Conservation (phyloP, 2,113 vertebrate genomes). For the Elgaria multicarinata region DNA sequence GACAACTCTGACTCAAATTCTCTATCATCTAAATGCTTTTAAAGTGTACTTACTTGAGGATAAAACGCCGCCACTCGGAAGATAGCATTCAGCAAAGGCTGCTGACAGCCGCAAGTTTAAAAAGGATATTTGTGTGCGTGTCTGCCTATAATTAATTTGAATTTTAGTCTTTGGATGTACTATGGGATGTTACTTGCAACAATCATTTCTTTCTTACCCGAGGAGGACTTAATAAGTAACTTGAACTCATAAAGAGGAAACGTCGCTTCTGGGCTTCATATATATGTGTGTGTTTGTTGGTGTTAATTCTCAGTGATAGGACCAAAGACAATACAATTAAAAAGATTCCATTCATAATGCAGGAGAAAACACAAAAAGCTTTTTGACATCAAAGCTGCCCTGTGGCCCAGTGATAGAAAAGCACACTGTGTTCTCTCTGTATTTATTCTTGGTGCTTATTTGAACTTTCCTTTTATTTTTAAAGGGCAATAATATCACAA, state of each 20-base stretch:
- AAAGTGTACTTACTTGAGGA: neutral
- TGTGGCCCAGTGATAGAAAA: neutral
- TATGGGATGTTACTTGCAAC: conserved; percentile 52
- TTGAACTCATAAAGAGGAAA: conserved; percentile 66
- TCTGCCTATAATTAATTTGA: conserved; percentile 42
- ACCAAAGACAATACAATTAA: neutral
- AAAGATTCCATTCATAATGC: neutral
- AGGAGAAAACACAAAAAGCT: neutral
- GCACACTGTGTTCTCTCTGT: neutral
- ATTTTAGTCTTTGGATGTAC: conserved; percentile 35
- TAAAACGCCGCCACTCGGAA: fast-evolving
- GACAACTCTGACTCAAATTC: neutral
- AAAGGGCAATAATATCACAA: neutral
- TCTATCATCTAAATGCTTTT: neutral
- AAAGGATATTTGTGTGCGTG: conserved; percentile 31
- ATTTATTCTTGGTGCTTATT: neutral
- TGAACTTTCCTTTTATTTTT: neutral
- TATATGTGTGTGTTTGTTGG: neutral
- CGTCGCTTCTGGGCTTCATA: conserved; percentile 56
- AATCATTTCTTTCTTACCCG: neutral
- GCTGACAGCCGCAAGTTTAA: conserved; percentile 34
- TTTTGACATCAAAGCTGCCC: neutral
- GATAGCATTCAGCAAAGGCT: conserved; percentile 2
- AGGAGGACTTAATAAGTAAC: conserved; percentile 65
- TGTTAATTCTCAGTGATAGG: neutral